Evolutionary conservation across 2,888 invertebrate genomes (phyloP).

Genomic region (Itoplectis maculator): DNA sequence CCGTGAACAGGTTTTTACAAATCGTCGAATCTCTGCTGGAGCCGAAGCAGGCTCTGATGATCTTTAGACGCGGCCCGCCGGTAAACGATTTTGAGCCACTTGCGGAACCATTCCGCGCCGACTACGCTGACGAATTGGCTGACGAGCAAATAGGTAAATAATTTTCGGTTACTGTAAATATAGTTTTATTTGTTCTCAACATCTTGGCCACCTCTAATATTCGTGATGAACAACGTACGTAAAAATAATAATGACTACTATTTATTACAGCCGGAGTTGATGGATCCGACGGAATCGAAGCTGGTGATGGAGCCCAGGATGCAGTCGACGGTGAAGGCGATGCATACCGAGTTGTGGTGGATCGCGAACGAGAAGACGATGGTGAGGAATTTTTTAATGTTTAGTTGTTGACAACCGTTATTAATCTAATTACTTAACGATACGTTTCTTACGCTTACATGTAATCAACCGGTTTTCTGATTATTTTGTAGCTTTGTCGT

Average conservation of each 20-base stretch:
- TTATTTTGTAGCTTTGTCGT: background rate
- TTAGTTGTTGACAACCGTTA: slow-evolving; percentile 1
- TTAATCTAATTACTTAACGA: slow-evolving; percentile 1
- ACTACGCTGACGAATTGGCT: background rate
- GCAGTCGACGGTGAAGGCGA: slow-evolving; percentile 1
- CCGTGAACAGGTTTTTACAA: background rate
- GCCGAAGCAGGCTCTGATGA: background rate
- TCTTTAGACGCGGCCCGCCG: slow-evolving; percentile 1
- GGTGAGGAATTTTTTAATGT: background rate
- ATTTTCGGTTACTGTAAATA: background rate
- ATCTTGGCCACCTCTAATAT: too few relatives aligned
- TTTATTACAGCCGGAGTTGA: background rate
- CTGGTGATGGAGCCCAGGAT: background rate
- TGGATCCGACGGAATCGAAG: background rate
- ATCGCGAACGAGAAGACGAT: background rate
- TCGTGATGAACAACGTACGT: background rate
- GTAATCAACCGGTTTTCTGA: background rate
- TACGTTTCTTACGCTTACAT: background rate
- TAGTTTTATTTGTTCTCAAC: too few relatives aligned
- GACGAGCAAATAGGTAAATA: background rate
- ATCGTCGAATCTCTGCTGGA: background rate
- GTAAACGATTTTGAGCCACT: background rate
- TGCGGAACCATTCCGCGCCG: background rate
- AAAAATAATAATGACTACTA: background rate
- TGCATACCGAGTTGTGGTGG: background rate